These are phyloP conservation scores for Ailurus styani DNA, from an alignment of 2,113 vertebrate genomes.

Conservation along the genomic window DNA sequence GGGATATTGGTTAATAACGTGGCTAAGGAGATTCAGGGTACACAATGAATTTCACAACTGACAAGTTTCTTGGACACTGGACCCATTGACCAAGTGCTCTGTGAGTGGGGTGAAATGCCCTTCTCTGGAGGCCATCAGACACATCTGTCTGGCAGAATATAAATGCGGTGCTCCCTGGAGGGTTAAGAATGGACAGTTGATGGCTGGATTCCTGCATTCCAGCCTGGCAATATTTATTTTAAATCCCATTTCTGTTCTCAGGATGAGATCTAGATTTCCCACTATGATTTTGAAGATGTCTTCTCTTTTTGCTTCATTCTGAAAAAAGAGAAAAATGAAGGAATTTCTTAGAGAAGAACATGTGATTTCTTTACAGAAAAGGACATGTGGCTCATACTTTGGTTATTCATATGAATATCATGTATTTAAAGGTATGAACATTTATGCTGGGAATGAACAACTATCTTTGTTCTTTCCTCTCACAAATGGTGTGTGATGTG, in stretches of 20 bases:
- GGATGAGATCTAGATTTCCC: conserved; percentile 1
- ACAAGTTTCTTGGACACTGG: conserved; percentile 52
- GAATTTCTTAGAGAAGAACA: not conserved
- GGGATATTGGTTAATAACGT: not conserved
- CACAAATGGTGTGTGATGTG: not conserved
- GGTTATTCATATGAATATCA: not conserved
- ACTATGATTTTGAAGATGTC: not conserved
- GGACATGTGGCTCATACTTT: not conserved
- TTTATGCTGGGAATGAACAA: not conserved
- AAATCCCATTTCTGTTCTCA: not conserved
- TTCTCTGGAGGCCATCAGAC: conserved; percentile 38
- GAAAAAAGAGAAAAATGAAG: not conserved
- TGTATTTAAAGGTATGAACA: conserved; percentile 5
- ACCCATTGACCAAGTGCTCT: conserved; percentile 48
- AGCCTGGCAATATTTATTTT: conserved; percentile 27
- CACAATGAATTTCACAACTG: conserved; percentile 59
- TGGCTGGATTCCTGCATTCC: not conserved
- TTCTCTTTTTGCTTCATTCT: conserved; percentile 16
- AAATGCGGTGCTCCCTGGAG: conserved; percentile 26
- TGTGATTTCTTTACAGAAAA: not conserved
- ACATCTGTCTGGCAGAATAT: conserved; percentile 48
- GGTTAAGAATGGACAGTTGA: conserved; percentile 26
- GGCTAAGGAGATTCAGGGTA: conserved; percentile 29
- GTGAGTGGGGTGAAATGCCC: conserved; percentile 44
- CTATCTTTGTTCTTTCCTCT: not conserved